Evolutionary conservation across 2,888 invertebrate genomes (phyloP).

Genomic region (Selenia dentaria): DNA sequence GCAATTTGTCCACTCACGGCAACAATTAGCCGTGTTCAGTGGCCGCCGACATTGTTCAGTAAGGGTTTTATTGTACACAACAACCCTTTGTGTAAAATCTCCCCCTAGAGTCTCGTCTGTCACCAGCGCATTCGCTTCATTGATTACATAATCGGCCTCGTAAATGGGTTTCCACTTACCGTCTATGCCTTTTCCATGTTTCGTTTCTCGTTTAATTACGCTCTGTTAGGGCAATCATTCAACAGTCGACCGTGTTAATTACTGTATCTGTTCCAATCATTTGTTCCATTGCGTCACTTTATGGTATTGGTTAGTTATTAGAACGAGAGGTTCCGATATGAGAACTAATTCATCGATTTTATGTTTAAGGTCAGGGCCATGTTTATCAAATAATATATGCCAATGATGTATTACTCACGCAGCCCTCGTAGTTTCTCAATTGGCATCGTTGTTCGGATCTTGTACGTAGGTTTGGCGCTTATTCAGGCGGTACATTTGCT

Average conservation of each 20-base stretch:
- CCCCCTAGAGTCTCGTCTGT: slow-evolving; percentile 49
- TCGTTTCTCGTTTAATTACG: slow-evolving; percentile 41
- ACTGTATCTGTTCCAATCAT: slow-evolving; percentile 32
- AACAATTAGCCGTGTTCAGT: slow-evolving; percentile 58
- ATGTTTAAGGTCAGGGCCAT: slow-evolving; percentile 48
- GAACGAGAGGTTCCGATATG: background rate
- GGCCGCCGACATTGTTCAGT: slow-evolving; percentile 52
- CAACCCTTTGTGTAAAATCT: slow-evolving; percentile 53
- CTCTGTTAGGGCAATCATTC: slow-evolving; percentile 41
- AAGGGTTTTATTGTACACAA: slow-evolving; percentile 64
- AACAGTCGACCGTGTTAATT: slow-evolving; percentile 41
- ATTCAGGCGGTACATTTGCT: slow-evolving; percentile 56
- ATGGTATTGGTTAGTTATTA: slow-evolving; percentile 19
- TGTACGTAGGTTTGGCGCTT: slow-evolving; percentile 52
- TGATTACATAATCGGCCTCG: slow-evolving; percentile 56
- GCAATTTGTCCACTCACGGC: slow-evolving; percentile 40
- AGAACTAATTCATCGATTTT: slow-evolving; percentile 4
- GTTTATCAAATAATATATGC: slow-evolving; percentile 37
- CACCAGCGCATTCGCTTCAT: slow-evolving; percentile 53
- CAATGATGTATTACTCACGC: slow-evolving; percentile 42
- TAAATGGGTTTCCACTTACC: slow-evolving; percentile 47
- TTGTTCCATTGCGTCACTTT: slow-evolving; percentile 16
- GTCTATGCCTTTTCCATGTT: slow-evolving; percentile 44
- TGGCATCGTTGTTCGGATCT: slow-evolving; percentile 60
- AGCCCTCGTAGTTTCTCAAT: slow-evolving; percentile 56